Percentiles rank a stretch among this genome's conserved stretches.
Evolutionary conservation across 2,797 vertebrate species (phyloP).

Genomic region (Nannoperca obscura): DNA sequence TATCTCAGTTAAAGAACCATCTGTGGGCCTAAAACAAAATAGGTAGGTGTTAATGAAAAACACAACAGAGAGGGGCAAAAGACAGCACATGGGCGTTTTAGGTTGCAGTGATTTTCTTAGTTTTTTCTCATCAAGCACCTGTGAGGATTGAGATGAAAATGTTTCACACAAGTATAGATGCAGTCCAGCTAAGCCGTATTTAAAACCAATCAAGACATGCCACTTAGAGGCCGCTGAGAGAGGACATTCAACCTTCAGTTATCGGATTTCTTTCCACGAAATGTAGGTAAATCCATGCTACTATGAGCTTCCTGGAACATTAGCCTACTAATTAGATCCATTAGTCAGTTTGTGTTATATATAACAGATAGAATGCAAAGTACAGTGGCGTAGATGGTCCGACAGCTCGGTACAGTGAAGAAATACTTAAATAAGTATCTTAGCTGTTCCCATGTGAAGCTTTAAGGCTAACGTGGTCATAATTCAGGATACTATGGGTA

Average conservation of each 20-base stretch:
- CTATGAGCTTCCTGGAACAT: neutral
- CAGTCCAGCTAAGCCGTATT: neutral
- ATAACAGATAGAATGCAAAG: constrained; percentile 6
- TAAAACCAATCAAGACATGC: no score
- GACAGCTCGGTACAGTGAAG: neutral
- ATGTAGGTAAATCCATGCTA: neutral
- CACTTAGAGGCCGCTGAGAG: neutral
- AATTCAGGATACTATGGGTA: constrained; percentile 10
- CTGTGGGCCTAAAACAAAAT: neutral
- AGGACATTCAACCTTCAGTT: neutral
- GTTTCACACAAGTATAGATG: neutral
- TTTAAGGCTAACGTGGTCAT: neutral
- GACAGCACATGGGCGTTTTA: neutral
- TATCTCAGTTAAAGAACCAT: neutral
- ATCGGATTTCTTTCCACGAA: neutral
- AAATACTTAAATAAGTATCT: neutral
- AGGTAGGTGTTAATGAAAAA: neutral
- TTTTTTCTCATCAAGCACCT: neutral
- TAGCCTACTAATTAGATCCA: constrained; percentile 6
- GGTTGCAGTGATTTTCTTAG: neutral
- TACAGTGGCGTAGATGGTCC: neutral
- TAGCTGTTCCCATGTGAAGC: neutral
- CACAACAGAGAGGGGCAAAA: neutral
- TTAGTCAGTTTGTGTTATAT: constrained; percentile 4
- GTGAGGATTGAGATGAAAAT: neutral